Base-by-base conservation (phyloP, 1,140 invertebrate genomes). In the Calephelis virginiensis region DNA sequence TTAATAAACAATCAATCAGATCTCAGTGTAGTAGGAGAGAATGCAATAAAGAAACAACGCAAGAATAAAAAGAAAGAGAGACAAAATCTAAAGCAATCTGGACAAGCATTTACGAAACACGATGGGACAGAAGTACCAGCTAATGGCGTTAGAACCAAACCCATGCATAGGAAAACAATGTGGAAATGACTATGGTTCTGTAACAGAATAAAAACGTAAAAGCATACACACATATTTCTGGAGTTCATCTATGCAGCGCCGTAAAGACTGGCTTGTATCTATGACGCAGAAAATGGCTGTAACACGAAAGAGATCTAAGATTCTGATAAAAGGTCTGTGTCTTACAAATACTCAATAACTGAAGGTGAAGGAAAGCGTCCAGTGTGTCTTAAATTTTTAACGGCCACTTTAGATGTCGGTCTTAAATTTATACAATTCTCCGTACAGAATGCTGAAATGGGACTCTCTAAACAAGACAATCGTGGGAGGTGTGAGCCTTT, bases 131-230 rank as follows among this genome's bases (percentile, higher is more conserved):
- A 48, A 48, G 47, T 48, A 11, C 47, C 47, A 12, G 47, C 47
- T 48, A 48, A 48, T n/a, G 47, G n/a, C 11, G n/a, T 48, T 48
- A 48, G n/a, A 48, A 48, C 47, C 47, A 12, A 48, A 48, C 47
- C 47, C 47, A 12, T 48, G 47, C n/a, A 48, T n/a, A 48, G 11
- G 28, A 28, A 28, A 28, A 28, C 28, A 28, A 28, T 28, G 28
- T 28, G 28, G 28, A 28, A 28, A 28, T 48, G 47, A n/a, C n/a
- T 48, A 11, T 48, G 11, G n/a, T 12, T 12, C n/a, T 11, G 47
- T 48, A 11, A 48, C 47, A 48, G 47, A 48, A 12, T 11, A 48
- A n/a, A 11, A n/a, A 10, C 47, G 47, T 12, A 48, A 48, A 48
- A 12, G 47, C n/a, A 48, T 48, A 12, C n/a, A 12, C n/a, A n/a